A percentile compares a stretch with the other conserved stretches of the same genome.
phyloP scores from a whole-genome alignment of 2,113 vertebrate genomes.

The Embiotoca jacksoni region DNA sequence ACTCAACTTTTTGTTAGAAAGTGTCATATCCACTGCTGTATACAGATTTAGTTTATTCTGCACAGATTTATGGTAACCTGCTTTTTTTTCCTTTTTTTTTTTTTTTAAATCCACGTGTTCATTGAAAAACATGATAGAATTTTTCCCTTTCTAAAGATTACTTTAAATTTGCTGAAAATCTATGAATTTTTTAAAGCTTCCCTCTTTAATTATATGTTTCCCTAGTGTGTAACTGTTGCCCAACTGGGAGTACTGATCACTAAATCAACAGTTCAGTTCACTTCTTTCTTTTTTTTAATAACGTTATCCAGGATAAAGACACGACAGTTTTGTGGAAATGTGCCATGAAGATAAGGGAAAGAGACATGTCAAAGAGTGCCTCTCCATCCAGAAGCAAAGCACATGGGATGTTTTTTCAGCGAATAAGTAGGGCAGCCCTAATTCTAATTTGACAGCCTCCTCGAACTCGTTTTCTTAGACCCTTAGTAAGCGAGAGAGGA shows the following conservation, averaged over 20 bases:
- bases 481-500: slow-evolving; percentile 26
- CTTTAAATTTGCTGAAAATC: neutral
- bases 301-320: slow-evolving; percentile 42
- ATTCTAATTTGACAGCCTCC: slow-evolving; percentile 73
- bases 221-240: neutral
- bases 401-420: slow-evolving; percentile 49
- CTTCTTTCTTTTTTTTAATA: slow-evolving; percentile 9
- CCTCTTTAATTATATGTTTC: slow-evolving; percentile 3
- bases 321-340: slow-evolving; percentile 36
- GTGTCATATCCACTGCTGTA: too few relatives aligned
- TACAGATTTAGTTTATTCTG: too few relatives aligned
- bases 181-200: neutral
- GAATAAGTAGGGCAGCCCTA: slow-evolving; percentile 76
- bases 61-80: too few relatives aligned
- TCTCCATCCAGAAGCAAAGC: slow-evolving; percentile 61
- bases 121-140: too few relatives aligned
- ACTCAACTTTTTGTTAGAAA: neutral
- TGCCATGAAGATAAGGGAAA: slow-evolving; percentile 50
- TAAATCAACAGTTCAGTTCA: slow-evolving; percentile 27
- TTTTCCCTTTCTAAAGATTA: too few relatives aligned
- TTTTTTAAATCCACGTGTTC: too few relatives aligned
- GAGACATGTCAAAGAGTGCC: slow-evolving; percentile 53
- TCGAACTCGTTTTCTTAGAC: slow-evolving; percentile 46
- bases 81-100: too few relatives aligned
- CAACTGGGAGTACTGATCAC: slow-evolving; percentile 32